Base-by-base conservation (phyloP, 2,113 vertebrate genomes). In the Asarcornis scutulata region DNA sequence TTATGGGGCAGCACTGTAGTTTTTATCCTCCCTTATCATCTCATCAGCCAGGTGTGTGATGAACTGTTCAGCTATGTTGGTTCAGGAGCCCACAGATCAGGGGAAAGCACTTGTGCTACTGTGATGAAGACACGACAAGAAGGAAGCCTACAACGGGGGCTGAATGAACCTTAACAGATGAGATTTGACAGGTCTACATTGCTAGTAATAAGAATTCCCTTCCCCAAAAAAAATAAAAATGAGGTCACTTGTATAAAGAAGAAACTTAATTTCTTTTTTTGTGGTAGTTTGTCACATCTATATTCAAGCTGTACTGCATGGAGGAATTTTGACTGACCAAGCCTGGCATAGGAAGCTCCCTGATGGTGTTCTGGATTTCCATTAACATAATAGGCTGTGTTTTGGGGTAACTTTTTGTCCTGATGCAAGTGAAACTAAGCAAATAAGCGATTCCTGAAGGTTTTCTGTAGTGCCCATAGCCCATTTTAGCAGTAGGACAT, bases 181-280 rank as follows among this genome's bases (percentile, higher is more conserved):
- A 53, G 53, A 21, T 60, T 53, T 53, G 71, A 12, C 31, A 78
- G 46, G 16, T 75, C 42, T 74, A 31, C 9, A 38, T 52, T 34
- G 82, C 62, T 56, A n/a, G 38, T 26, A 21, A 29, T n/a, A 60
- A 87, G 84, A 72, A 64, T 58, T 34, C 63, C 20, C 34, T 48
- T 48, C 46, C 20, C n/a, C n/a, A n/a, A 13, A 44, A 60, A 48
- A 59, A 38, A 52, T 4, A 52, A 38, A 66, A 91, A 74, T 31
- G 0, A 53, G 40, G 8, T 55, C 0, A 46, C 31, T 1, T 3
- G 16, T 83, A 2, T 27, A 32, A 58, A 72, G 44, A 55, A 77
- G 25, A 31, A 76, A 59, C 16, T 82, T 48, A 38, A 34, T 72
- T 83, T 5, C 13, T 83, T 86, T 83, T 86, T 64, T 69, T 69